phyloP scores from a whole-genome alignment of 2,113 vertebrate species.

The Oncorhynchus gorbuscha region DNA sequence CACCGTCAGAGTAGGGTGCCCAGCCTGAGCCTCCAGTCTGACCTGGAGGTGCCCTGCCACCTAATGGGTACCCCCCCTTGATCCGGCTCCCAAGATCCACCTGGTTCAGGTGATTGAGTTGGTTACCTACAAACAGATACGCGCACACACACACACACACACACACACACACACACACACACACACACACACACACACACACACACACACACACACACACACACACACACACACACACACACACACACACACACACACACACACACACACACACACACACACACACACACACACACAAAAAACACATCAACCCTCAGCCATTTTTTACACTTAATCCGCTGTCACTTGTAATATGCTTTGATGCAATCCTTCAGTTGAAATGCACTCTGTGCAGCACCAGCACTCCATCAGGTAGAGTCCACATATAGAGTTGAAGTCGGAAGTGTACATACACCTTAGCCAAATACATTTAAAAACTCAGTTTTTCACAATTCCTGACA shows the following conservation, averaged over 20 bases:
- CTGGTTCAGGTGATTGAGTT: slow-evolving; percentile 93
- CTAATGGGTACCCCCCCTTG: slow-evolving; percentile 80
- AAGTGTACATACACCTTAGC: too few species aligned
- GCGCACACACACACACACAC: not conserved
- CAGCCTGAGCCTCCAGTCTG: slow-evolving; percentile 84
- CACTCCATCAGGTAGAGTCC: slow-evolving; percentile 24
- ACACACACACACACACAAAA: slow-evolving; percentile 4
- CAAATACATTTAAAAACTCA: too few species aligned
- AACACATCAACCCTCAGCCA: not conserved
- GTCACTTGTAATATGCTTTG: slow-evolving; percentile 14
- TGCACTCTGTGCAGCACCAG: slow-evolving; percentile 17
- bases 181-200: slow-evolving; percentile 4
- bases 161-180: not conserved
- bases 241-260: not conserved
- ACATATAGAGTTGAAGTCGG: slow-evolving; percentile 15
- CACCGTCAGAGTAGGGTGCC: slow-evolving; percentile 83
- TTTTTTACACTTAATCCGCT: slow-evolving; percentile 3
- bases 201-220: not conserved
- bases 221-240: slow-evolving; percentile 9
- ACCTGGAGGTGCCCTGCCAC: slow-evolving; percentile 75
- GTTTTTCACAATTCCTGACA: too few species aligned
- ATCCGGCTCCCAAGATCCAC: slow-evolving; percentile 87
- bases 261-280: not conserved
- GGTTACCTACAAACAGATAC: slow-evolving; percentile 76
- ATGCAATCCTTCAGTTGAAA: slow-evolving; percentile 16